Conservation (phyloP, 2,113 vertebrate genomes). For the Okapia johnstoni region DNA sequence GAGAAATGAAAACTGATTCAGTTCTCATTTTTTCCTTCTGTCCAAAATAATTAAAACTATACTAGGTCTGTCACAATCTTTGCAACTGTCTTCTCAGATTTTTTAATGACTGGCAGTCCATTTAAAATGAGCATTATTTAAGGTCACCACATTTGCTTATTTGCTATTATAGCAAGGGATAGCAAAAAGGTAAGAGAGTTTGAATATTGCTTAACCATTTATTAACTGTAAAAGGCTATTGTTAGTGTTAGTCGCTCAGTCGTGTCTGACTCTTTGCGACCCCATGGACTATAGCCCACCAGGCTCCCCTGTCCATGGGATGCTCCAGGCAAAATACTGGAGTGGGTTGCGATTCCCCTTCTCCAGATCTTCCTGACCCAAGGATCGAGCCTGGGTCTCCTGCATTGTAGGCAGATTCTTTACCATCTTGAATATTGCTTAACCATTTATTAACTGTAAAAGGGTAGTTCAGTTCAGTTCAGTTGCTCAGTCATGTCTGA, state of each 20-base stretch:
- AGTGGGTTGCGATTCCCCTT: background rate
- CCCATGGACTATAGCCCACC: background rate
- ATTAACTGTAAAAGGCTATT: background rate
- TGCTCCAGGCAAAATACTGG: background rate
- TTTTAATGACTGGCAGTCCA: background rate
- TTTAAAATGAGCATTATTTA: conserved; percentile 45
- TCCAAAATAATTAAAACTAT: conserved; percentile 63
- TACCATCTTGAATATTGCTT: background rate
- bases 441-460: no score
- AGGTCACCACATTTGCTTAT: no score
- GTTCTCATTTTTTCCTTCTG: background rate
- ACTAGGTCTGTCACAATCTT: background rate
- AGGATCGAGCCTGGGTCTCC: background rate
- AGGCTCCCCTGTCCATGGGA: background rate
- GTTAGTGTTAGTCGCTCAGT: background rate
- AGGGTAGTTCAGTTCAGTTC: background rate
- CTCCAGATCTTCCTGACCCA: background rate
- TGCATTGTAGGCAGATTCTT: background rate
- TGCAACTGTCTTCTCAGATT: background rate
- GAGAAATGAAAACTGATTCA: background rate
- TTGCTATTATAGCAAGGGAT: background rate
- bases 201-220: background rate
- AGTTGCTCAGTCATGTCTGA: background rate
- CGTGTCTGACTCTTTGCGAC: background rate
- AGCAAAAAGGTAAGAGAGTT: background rate